These are phyloP conservation scores for Pyrrhura leucotis DNA, from an alignment of 2,797 vertebrate species.

Conservation along the genomic window DNA sequence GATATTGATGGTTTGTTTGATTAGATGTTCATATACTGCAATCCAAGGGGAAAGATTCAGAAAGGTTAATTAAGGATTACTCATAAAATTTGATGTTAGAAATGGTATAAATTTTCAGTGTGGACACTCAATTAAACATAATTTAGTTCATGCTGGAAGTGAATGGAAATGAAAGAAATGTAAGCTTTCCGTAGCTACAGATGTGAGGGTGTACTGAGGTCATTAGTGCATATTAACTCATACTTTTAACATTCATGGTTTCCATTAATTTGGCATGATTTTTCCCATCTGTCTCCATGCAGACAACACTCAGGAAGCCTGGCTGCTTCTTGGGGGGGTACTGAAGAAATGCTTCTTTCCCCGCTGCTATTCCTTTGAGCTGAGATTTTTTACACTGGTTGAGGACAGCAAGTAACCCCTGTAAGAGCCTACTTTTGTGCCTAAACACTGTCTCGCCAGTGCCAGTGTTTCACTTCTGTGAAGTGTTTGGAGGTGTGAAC, in stretches of 20 bases:
- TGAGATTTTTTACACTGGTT: too few relatives aligned
- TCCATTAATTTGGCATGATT: neutral
- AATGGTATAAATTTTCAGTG: neutral
- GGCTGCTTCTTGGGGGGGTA: neutral
- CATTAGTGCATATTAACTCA: neutral
- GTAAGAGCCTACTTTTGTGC: too few relatives aligned
- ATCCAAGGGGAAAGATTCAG: neutral
- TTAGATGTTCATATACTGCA: neutral
- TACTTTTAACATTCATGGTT: neutral
- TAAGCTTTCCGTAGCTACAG: neutral
- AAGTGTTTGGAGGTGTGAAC: too few relatives aligned
- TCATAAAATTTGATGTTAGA: slow-evolving; percentile 1
- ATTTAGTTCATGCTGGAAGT: neutral
- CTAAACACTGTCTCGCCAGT: too few relatives aligned
- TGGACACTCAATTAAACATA: neutral
- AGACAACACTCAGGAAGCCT: neutral
- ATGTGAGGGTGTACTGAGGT: neutral
- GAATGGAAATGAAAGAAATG: slow-evolving; percentile 5
- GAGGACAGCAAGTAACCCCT: too few relatives aligned
- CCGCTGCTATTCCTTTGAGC: too few relatives aligned
- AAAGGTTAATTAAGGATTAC: neutral
- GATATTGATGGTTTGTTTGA: neutral
- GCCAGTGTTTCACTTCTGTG: too few relatives aligned
- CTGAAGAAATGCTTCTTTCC: too few relatives aligned
- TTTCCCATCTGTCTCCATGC: neutral